Base-by-base conservation (phyloP, 1,140 invertebrate species). In the Drosophila nebulosa region DNA sequence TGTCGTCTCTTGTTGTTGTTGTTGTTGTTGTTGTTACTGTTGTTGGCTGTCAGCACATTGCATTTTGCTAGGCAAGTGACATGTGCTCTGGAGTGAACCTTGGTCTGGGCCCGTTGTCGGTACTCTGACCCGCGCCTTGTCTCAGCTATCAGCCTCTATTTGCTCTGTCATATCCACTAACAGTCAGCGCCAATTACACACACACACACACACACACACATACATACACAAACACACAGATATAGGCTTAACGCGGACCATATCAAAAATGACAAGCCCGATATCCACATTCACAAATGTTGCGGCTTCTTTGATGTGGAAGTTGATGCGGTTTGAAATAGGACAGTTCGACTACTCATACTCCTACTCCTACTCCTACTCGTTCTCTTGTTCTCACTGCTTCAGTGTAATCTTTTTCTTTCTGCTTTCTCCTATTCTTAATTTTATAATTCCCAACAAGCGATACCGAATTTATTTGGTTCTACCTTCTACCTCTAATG, bases 31-130 rank as follows among this genome's bases (percentile, higher is more conserved):
- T 53, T 75, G 36, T 64, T 64, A 50, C 42, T 76, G 62, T 72
- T 78, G 67, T 60, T 66, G 74, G 42, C 79, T 89, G 83, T 88
- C 83, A 86, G 81, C 73, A 89, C 78, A 74, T 72, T 76, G 75
- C 81, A 78, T 60, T 67, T 69, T 58, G 39, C 62, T 52, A 65
- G 63, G 46, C 59, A 64, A 67, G 70, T 86, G 84, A 88, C 75
- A 68, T 79, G 79, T 83, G 64, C 66, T 68, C 21, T 68, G 71
- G 51, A 67, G 55, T 70, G 71, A 65, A 67, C 58, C 46, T 63
- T 36, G 51, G 30, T 57, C 55, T 30, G 42, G 51, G 64, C 65
- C 53, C 52, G 36, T 56, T 9, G 22, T 26, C 51, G 27, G 22
- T 21, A 63, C 26, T 53, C 39, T 74, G 21, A 66, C 73, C 70